Evolutionary conservation across 2,797 vertebrate species (phyloP).

Genomic region (Ficedula albicollis): DNA sequence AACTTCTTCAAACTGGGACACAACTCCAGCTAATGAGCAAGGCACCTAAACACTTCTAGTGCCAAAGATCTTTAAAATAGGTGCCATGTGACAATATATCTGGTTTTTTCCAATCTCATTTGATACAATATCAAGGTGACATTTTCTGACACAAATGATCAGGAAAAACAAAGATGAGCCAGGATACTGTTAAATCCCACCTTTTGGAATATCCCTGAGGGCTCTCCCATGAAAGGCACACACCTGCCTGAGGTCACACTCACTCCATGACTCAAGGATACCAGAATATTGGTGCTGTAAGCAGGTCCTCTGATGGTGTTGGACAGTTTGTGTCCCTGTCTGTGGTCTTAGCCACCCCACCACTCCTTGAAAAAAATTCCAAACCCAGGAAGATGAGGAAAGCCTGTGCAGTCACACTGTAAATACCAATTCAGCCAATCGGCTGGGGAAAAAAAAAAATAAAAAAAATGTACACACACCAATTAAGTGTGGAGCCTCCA

Average conservation of each 20-base stretch:
- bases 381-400: slow-evolving; percentile 8
- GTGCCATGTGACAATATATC: background rate
- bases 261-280: background rate
- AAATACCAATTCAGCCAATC: background rate
- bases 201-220: background rate
- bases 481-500: background rate
- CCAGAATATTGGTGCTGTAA: background rate
- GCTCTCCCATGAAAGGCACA: accelerated
- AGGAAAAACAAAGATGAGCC: background rate
- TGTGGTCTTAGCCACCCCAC: background rate
- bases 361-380: background rate
- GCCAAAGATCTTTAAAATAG: background rate
- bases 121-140: background rate
- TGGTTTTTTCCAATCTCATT: background rate
- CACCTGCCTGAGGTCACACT: background rate
- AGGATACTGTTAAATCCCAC: background rate
- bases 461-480: too few relatives aligned
- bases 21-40: background rate
- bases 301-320: background rate
- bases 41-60: background rate
- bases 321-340: background rate
- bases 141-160: background rate
- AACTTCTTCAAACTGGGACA: background rate
- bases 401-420: background rate
- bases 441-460: background rate